Conservation (phyloP, 2,113 vertebrate species). For the Ceyx melanurus region DNA sequence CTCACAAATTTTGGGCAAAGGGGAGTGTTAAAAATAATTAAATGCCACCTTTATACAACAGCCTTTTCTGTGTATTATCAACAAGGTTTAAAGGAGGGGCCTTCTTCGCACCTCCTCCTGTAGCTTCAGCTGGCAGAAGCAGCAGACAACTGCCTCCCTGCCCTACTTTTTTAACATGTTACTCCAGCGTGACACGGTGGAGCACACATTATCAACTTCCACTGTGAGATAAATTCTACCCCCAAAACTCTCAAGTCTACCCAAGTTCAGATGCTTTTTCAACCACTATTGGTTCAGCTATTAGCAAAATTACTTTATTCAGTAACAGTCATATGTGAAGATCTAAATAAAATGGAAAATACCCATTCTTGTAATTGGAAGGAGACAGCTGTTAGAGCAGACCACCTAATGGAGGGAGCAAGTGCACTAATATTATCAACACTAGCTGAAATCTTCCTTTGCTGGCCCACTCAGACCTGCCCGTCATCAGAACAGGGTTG, state of each 20-base stretch:
- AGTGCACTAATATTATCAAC: neutral
- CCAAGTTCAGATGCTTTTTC: neutral
- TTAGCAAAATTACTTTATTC: neutral
- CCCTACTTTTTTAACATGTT: neutral
- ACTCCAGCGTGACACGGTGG: neutral
- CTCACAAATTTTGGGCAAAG: neutral
- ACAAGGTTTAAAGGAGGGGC: neutral
- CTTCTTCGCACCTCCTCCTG: neutral
- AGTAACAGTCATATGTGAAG: fast-evolving
- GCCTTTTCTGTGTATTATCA: neutral
- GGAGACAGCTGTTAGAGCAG: neutral
- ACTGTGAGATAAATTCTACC: neutral
- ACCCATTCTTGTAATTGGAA: neutral
- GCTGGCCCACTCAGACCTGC: neutral
- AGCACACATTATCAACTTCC: neutral
- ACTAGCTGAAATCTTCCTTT: neutral
- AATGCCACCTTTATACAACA: neutral
- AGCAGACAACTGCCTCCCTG: neutral
- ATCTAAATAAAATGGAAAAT: neutral
- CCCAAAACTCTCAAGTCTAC: neutral
- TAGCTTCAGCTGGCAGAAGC: neutral
- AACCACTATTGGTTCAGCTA: neutral
- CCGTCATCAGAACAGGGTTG: neutral
- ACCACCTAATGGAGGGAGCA: neutral
- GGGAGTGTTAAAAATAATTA: neutral